These are phyloP conservation scores for Athene cunicularia DNA, from an alignment of 2,113 vertebrate species.

Conservation along the genomic window DNA sequence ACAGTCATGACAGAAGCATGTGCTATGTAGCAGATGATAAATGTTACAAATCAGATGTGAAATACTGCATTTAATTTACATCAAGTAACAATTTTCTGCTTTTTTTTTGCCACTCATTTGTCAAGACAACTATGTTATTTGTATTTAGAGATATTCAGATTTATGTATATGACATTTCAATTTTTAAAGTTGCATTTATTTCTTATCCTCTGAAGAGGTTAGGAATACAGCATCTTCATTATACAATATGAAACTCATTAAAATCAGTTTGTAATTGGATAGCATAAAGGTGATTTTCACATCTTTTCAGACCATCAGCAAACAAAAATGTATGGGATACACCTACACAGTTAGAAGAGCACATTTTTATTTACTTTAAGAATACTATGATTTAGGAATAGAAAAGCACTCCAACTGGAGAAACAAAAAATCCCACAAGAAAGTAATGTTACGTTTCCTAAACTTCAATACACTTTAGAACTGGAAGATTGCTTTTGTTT, in stretches of 20 bases:
- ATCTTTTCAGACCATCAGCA: background rate
- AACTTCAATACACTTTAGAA: background rate
- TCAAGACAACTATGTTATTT: accelerated
- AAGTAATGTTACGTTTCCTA: background rate
- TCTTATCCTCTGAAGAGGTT: background rate
- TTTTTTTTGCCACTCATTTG: background rate
- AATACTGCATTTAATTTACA: background rate
- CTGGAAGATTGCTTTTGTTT: background rate
- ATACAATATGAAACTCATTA: background rate
- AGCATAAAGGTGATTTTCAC: background rate
- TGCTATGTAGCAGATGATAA: background rate
- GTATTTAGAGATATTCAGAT: background rate
- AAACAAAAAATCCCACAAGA: background rate
- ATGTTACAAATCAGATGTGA: background rate
- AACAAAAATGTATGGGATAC: background rate
- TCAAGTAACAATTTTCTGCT: background rate
- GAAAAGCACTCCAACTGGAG: background rate
- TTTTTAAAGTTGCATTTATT: background rate
- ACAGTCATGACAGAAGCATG: background rate
- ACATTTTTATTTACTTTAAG: background rate
- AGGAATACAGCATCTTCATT: background rate
- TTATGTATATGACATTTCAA: background rate
- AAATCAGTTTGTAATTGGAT: background rate
- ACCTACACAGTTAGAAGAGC: background rate
- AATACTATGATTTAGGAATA: background rate